Percentiles rank a stretch among this genome's conserved stretches.
Evolutionary conservation across 2,888 invertebrate species (phyloP).

Genomic region (Eupithecia dodoneata): DNA sequence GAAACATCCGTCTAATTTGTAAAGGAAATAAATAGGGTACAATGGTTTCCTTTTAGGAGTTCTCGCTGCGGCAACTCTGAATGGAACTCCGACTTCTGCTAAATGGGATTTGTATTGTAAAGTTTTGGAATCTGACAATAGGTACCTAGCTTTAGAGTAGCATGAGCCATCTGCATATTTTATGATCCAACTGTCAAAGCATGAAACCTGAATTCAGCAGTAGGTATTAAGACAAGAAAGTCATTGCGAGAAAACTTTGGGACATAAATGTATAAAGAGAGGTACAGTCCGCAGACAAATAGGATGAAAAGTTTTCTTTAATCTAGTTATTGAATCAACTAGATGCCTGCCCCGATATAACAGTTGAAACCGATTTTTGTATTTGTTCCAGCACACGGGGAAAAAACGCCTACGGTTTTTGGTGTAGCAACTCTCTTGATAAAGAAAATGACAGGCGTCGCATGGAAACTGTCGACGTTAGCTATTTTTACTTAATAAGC

Average conservation of each 20-base stretch:
- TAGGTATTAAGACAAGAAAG: background rate
- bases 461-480: background rate
- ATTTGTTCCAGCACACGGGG: background rate
- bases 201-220: background rate
- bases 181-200: background rate
- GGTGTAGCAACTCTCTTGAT: background rate
- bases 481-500: background rate
- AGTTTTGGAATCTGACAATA: constrained; percentile 25
- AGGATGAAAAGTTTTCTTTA: background rate
- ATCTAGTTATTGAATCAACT: background rate
- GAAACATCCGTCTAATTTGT: constrained; percentile 67
- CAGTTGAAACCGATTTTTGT: background rate
- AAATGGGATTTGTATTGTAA: constrained; percentile 36
- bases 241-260: background rate
- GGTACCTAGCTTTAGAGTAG: background rate
- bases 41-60: constrained; percentile 67
- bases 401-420: background rate
- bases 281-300: background rate
- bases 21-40: constrained; percentile 68
- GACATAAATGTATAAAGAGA: background rate
- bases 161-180: background rate
- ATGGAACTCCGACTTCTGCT: constrained; percentile 44
- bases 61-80: constrained; percentile 36
- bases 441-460: background rate
- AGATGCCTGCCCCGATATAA: background rate